A percentile compares a stretch with the other conserved stretches of the same genome.
Evolutionary conservation across 2,113 vertebrate species (phyloP).

Genomic region (Edolisoma coerulescens): DNA sequence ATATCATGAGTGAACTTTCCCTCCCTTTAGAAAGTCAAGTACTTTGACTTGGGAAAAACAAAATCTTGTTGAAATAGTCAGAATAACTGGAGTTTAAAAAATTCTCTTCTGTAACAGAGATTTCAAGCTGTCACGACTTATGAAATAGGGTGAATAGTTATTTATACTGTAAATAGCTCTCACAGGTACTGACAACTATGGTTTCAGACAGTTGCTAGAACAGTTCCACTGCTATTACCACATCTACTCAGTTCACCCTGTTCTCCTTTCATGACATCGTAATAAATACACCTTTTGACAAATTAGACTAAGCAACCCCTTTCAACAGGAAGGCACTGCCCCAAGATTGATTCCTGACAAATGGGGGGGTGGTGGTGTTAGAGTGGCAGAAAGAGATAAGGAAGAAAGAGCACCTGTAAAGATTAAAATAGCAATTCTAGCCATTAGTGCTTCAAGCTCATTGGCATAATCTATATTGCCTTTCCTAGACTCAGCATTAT

Average conservation of each 20-base stretch:
- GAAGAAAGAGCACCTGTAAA: background rate
- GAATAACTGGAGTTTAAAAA: background rate
- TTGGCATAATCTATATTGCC: background rate
- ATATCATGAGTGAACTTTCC: background rate
- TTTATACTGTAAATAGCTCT: background rate
- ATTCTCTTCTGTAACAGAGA: background rate
- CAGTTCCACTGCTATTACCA: background rate
- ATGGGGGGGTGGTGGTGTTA: accelerated
- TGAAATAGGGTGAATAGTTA: background rate
- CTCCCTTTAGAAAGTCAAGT: background rate
- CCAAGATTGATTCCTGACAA: background rate
- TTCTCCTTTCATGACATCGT: background rate
- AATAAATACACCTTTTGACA: background rate
- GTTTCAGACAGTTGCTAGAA: background rate
- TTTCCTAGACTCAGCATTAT: background rate
- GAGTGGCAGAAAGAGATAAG: background rate
- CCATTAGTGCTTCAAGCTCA: background rate
- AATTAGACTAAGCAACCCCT: background rate
- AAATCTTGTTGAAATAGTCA: background rate
- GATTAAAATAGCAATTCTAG: background rate
- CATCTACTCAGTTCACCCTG: background rate
- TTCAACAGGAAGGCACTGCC: background rate
- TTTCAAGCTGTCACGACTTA: background rate
- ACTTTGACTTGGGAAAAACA: background rate
- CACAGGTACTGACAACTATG: background rate